A percentile compares a stretch with the other conserved stretches of the same genome.
Conservation (phyloP, 2,888 invertebrate species). For the Cheilosia scutellata region DNA sequence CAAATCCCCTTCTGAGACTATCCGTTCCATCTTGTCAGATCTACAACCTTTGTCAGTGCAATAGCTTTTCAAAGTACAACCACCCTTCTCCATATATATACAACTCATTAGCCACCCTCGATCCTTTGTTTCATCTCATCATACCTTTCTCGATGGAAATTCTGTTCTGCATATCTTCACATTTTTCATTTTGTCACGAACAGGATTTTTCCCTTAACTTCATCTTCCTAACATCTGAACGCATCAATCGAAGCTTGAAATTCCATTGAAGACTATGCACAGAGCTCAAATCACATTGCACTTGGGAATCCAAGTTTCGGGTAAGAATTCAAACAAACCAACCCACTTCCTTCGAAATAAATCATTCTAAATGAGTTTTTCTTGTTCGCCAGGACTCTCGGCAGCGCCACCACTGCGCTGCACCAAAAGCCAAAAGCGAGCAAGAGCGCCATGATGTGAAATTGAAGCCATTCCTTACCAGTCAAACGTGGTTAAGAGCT, state of each 20-base stretch:
- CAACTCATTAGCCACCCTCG: slow-evolving; percentile 16
- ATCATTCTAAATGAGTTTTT: slow-evolving; percentile 73
- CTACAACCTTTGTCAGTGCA: slow-evolving; percentile 9
- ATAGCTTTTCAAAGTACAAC: neutral
- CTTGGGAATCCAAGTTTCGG: slow-evolving; percentile 33
- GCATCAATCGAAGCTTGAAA: slow-evolving; percentile 58
- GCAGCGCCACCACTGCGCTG: neutral
- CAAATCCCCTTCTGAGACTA: neutral
- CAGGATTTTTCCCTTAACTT: slow-evolving; percentile 37
- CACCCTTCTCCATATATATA: neutral
- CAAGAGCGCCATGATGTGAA: slow-evolving; percentile 27
- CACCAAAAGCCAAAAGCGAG: slow-evolving; percentile 37
- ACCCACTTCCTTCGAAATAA: slow-evolving; percentile 43
- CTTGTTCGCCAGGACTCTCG: slow-evolving; percentile 43
- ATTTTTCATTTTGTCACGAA: slow-evolving; percentile 61
- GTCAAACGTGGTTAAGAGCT: slow-evolving; percentile 69
- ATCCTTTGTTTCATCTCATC: slow-evolving; percentile 16
- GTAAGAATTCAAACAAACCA: slow-evolving; percentile 33
- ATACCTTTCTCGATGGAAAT: slow-evolving; percentile 7
- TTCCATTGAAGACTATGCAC: slow-evolving; percentile 36
- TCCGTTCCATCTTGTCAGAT: neutral
- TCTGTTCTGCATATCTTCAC: slow-evolving; percentile 17
- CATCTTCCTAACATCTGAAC: slow-evolving; percentile 34
- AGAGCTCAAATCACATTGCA: slow-evolving; percentile 25
- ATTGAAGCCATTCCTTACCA: slow-evolving; percentile 65